Conservation (phyloP, 2,113 vertebrate genomes). For the Pteronura brasiliensis region DNA sequence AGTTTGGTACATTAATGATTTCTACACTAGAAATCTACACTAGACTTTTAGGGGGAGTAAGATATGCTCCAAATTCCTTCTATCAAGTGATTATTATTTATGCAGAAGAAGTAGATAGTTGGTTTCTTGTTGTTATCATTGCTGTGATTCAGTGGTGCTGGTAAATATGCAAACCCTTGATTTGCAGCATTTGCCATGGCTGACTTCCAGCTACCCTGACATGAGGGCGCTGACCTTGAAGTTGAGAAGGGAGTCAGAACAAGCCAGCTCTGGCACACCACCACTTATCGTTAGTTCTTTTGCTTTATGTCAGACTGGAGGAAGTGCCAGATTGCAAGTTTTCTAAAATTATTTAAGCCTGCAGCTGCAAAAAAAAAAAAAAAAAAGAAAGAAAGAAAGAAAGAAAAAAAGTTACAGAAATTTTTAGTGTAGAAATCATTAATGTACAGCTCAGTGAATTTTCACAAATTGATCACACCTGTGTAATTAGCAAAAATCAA, state of each 20-base stretch:
- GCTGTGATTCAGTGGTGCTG: not conserved
- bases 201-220: not conserved
- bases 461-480: not conserved
- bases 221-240: not conserved
- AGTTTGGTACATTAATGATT: too few species aligned
- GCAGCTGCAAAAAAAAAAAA: conserved; percentile 21
- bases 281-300: not conserved
- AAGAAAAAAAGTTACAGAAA: not conserved
- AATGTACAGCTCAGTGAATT: not conserved
- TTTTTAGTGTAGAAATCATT: conserved; percentile 9
- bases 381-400: not conserved
- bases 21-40: too few species aligned
- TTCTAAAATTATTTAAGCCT: conserved; percentile 51
- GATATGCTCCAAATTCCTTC: not conserved
- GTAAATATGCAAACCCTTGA: not conserved
- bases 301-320: not conserved
- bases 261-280: not conserved
- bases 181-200: not conserved
- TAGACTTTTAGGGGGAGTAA: not conserved
- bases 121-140: not conserved
- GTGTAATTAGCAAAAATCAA: conserved; percentile 3
- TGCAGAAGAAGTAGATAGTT: not conserved
- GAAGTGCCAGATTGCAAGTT: conserved; percentile 16
- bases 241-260: not conserved
- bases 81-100: not conserved